A percentile compares a stretch with the other conserved stretches of the same genome.
These are phyloP conservation scores for Falcunculus frontatus DNA, from an alignment of 2,113 vertebrate genomes.

Conservation along the genomic window DNA sequence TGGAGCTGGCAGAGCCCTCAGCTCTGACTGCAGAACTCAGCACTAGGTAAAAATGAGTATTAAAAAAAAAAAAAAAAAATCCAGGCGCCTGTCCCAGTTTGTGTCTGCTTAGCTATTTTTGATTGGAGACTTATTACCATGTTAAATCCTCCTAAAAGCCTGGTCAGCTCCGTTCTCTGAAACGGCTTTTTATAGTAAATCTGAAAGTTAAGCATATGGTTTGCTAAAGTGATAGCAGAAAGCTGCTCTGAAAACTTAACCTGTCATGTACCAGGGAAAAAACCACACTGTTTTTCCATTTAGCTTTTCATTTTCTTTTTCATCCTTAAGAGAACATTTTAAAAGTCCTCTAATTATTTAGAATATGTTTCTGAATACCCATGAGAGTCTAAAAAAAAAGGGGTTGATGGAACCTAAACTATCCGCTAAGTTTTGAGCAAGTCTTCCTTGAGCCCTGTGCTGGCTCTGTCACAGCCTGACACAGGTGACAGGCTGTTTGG, in stretches of 20 bases:
- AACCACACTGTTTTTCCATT: neutral
- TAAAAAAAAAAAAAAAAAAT: neutral
- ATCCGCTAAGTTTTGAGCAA: neutral
- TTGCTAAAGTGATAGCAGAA: constrained; percentile 40
- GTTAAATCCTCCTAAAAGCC: constrained; percentile 63
- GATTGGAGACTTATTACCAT: constrained; percentile 47
- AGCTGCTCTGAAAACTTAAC: constrained; percentile 45
- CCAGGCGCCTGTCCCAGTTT: constrained; percentile 53
- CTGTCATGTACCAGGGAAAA: neutral
- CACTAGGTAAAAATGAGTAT: constrained; percentile 5
- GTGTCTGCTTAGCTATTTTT: constrained; percentile 49
- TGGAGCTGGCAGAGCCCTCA: neutral
- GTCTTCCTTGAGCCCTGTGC: neutral
- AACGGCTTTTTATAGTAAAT: constrained; percentile 63
- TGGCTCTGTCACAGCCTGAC: neutral
- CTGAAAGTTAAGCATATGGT: constrained; percentile 58
- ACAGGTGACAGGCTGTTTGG: neutral
- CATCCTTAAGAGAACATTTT: neutral
- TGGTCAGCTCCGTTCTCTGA: constrained; percentile 39
- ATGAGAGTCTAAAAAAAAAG: neutral
- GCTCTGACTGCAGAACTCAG: constrained; percentile 1
- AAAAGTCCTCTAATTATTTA: neutral
- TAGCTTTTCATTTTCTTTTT: neutral
- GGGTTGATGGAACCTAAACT: neutral
- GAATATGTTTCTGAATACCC: neutral